Conservation (phyloP, 2,113 vertebrate species). For the Pteruthius melanotis region DNA sequence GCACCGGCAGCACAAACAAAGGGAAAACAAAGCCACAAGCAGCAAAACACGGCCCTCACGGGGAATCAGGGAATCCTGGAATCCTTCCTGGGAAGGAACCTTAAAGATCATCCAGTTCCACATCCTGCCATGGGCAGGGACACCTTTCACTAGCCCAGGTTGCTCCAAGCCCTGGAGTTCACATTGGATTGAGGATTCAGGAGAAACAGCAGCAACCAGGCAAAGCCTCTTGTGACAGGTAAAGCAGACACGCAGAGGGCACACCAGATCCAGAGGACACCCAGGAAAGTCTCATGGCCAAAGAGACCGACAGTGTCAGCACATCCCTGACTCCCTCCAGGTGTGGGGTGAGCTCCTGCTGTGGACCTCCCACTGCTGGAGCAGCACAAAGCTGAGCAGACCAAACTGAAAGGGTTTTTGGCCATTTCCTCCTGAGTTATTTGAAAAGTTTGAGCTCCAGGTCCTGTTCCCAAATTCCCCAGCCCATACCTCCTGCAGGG, state of each 20-base stretch:
- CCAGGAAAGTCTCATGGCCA: neutral
- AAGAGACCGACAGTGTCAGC: neutral
- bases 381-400: neutral
- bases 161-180: neutral
- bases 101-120: neutral
- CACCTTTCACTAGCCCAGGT: neutral
- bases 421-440: neutral
- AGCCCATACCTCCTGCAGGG: rapidly evolving
- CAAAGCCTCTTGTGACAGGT: neutral
- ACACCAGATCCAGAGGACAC: neutral
- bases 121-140: neutral
- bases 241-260: neutral
- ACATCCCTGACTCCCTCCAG: neutral
- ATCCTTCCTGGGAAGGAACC: neutral
- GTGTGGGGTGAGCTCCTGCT: neutral
- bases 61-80: neutral
- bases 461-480: neutral
- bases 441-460: neutral
- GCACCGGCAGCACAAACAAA: neutral
- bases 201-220: neutral
- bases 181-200: neutral
- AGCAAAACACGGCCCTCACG: neutral
- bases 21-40: neutral
- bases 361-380: rapidly evolving
- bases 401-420: neutral